Percentiles rank a stretch among this genome's conserved stretches.
These are phyloP conservation scores for Ypsolopha sequella DNA, from an alignment of 2,888 invertebrate species.

Conservation along the genomic window DNA sequence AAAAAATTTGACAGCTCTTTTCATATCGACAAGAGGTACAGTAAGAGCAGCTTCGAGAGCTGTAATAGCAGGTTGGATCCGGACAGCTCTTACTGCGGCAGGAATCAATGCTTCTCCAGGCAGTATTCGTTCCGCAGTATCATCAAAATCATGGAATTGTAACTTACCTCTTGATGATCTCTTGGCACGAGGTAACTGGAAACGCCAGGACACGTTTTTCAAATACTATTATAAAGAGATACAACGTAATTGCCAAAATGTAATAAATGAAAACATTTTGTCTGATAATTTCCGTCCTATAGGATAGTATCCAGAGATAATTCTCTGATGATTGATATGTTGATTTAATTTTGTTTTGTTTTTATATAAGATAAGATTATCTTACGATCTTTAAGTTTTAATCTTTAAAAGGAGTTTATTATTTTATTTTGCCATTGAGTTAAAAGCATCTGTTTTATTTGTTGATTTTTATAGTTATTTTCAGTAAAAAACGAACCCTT, in stretches of 20 bases:
- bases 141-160: neutral
- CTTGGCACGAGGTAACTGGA: neutral
- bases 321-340: no score
- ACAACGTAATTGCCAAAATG: neutral
- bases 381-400: no score
- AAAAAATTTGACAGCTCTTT: conserved; percentile 3
- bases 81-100: conserved; percentile 5
- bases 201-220: neutral
- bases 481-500: no score
- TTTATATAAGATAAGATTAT: no score
- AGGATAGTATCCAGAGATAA: neutral
- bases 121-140: conserved; percentile 3
- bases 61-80: conserved; percentile 11
- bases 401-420: no score
- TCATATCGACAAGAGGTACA: conserved; percentile 7
- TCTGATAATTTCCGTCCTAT: neutral
- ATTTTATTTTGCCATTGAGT: no score
- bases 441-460: no score
- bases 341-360: no score
- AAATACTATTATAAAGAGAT: neutral
- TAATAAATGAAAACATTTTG: neutral
- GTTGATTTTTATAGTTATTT: no score
- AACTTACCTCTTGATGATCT: neutral
- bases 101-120: conserved; percentile 7
- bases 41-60: conserved; percentile 9